phyloP scores from a whole-genome alignment of 2,888 invertebrate genomes.

The Diplazon laetatorius region DNA sequence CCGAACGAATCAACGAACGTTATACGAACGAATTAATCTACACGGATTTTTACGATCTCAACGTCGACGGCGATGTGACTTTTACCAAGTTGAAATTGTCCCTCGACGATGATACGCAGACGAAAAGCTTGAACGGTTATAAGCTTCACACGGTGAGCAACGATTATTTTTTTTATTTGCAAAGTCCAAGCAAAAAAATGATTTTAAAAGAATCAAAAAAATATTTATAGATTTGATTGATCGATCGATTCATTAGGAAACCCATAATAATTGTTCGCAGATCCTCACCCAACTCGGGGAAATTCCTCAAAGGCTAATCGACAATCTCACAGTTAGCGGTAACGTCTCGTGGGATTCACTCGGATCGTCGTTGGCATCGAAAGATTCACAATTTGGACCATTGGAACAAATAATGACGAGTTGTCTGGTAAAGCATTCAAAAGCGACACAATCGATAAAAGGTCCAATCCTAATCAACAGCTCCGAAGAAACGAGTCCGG shows the following conservation, averaged over 20 bases:
- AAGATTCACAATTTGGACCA: constrained; percentile 46
- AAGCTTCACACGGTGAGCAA: constrained; percentile 69
- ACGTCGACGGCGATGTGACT: constrained; percentile 67
- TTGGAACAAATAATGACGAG: constrained; percentile 50
- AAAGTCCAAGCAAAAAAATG: too few relatives aligned
- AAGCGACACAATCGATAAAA: not conserved
- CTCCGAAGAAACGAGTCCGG: not conserved
- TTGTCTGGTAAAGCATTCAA: constrained; percentile 51
- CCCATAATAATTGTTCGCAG: constrained; percentile 63
- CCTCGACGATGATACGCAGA: constrained; percentile 67
- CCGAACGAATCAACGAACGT: constrained; percentile 68
- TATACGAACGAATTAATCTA: constrained; percentile 67
- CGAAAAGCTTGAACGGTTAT: constrained; percentile 68
- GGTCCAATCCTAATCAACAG: constrained; percentile 26
- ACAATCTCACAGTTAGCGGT: constrained; percentile 69
- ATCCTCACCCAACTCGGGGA: constrained; percentile 63
- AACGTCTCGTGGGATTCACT: constrained; percentile 71
- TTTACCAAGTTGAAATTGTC: constrained; percentile 69
- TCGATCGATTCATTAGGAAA: too few relatives aligned
- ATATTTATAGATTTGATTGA: not conserved
- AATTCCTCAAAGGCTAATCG: constrained; percentile 61
- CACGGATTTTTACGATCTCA: constrained; percentile 68
- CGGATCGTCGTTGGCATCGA: constrained; percentile 64
- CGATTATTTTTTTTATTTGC: too few relatives aligned
- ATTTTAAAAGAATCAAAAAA: not conserved